Conservation (phyloP, 2,113 vertebrate species). For the Clarias macrocephalus region DNA sequence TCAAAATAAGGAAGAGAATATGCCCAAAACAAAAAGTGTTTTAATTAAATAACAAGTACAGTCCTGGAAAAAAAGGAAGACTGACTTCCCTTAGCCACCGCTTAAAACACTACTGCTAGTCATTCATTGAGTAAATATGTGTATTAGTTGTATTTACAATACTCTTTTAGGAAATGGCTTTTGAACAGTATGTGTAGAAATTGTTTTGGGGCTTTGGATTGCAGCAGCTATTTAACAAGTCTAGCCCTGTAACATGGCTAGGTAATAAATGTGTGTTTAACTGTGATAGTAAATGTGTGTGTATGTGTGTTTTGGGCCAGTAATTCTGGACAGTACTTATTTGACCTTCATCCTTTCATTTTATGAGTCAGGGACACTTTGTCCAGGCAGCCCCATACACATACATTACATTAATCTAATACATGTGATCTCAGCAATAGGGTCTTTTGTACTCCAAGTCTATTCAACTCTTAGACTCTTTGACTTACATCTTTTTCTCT, state of each 20-base stretch:
- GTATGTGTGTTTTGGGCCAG: not conserved
- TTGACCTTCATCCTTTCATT: not conserved
- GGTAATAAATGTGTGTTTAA: conserved; percentile 9
- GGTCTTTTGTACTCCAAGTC: not conserved
- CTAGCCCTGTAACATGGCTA: not conserved
- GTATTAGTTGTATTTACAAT: no score
- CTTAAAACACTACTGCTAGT: not conserved
- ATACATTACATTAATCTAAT: not conserved
- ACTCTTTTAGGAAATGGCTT: not conserved
- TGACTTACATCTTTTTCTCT: not conserved
- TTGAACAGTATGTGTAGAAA: not conserved
- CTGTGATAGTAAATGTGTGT: not conserved
- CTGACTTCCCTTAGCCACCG: no score
- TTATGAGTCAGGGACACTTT: not conserved
- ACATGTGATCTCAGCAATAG: not conserved
- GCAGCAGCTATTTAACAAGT: not conserved
- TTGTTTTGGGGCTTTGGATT: not conserved
- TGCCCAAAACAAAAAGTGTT: no score
- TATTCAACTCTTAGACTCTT: not conserved
- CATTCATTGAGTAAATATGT: not conserved
- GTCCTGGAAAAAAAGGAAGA: no score
- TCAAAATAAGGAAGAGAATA: no score
- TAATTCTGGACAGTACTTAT: not conserved
- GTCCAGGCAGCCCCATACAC: not conserved
- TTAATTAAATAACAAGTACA: no score